These are phyloP conservation scores for Morbakka virulenta DNA, from an alignment of 30 jellyfish, hydroid and myxozoan genomes.

Conservation along the genomic window DNA sequence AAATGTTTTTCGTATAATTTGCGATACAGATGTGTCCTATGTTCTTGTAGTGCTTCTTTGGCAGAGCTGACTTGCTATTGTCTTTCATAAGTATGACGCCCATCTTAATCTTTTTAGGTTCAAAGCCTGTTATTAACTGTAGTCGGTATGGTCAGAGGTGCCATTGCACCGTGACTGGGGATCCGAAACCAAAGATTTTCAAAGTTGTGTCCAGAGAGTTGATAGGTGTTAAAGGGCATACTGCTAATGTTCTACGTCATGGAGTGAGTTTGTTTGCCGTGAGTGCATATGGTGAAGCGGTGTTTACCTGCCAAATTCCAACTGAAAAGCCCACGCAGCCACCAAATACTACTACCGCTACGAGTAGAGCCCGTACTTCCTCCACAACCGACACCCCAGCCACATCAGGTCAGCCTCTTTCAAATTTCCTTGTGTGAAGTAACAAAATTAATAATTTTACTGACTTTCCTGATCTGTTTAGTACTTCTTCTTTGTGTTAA, in stretches of 20 bases:
- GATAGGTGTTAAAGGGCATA: background rate
- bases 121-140: background rate
- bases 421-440: background rate
- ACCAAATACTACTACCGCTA: background rate
- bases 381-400: background rate
- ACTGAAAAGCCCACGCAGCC: background rate
- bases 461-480: too few species aligned
- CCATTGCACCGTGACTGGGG: background rate
- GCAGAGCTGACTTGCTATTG: background rate
- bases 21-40: background rate
- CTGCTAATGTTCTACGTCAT: background rate
- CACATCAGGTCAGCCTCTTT: background rate
- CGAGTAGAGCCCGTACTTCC: background rate
- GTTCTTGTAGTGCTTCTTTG: background rate
- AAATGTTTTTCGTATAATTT: too few species aligned
- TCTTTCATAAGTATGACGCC: background rate
- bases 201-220: background rate
- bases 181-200: background rate
- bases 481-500: too few species aligned
- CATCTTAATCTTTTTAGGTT: background rate
- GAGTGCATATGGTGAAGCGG: constrained; percentile 75
- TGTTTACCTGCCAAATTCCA: constrained; percentile 39
- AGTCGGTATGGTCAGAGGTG: background rate
- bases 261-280: constrained; percentile 61
- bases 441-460: too few species aligned